A percentile compares a stretch with the other conserved stretches of the same genome.
Conservation (phyloP, 1,140 invertebrate species). For the Drosophila sucinea region DNA sequence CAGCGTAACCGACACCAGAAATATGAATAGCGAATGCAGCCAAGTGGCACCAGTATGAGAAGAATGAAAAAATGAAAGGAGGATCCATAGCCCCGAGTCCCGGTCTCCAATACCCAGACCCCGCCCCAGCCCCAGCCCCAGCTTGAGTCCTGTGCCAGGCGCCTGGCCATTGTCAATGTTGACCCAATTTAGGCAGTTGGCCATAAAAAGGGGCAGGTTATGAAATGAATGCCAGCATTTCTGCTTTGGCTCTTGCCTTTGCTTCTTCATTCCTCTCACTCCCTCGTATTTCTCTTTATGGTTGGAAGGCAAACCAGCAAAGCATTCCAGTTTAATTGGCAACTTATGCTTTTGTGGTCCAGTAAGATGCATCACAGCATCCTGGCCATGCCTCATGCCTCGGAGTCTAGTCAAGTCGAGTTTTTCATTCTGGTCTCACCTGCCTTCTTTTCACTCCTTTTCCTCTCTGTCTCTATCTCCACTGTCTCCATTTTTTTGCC, state of each 20-base stretch:
- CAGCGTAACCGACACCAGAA: slow-evolving; percentile 66
- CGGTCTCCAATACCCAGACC: too few species aligned
- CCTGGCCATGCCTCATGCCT: slow-evolving; percentile 16
- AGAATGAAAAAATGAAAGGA: too few species aligned
- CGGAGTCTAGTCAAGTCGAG: slow-evolving; percentile 45
- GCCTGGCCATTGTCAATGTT: slow-evolving; percentile 76
- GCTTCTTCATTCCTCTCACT: neutral
- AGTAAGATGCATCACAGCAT: slow-evolving; percentile 40
- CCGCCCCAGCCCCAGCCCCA: too few species aligned
- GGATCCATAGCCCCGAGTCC: neutral
- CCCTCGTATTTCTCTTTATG: slow-evolving; percentile 9
- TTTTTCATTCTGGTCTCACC: slow-evolving; percentile 50
- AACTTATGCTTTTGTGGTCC: slow-evolving; percentile 81
- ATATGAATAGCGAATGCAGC: slow-evolving; percentile 60
- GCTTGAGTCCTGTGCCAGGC: neutral
- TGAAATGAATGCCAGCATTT: slow-evolving; percentile 70
- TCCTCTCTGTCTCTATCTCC: neutral
- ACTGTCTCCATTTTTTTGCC: neutral
- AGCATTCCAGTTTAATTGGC: slow-evolving; percentile 81
- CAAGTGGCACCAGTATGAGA: slow-evolving; percentile 44
- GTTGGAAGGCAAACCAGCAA: slow-evolving; percentile 50
- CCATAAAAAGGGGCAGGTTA: slow-evolving; percentile 76
- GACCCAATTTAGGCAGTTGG: slow-evolving; percentile 76
- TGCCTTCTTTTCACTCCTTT: neutral
- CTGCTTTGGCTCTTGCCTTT: slow-evolving; percentile 19